Percentiles rank a stretch among this genome's conserved stretches.
Conservation (phyloP, 2,113 vertebrate genomes). For the Hydrolagus affinis region DNA sequence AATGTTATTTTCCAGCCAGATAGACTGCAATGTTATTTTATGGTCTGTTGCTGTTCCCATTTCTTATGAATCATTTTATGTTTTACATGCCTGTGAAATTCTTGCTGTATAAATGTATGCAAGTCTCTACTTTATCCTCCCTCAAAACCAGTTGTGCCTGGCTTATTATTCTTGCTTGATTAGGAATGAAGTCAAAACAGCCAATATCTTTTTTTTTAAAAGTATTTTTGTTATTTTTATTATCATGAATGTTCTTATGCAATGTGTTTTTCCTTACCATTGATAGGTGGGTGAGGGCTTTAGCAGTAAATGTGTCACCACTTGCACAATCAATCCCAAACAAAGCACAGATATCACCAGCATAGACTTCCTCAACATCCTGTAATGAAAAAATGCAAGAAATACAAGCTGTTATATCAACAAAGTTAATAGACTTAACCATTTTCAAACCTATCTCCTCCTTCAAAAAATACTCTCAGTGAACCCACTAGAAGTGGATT, state of each 20-base stretch:
- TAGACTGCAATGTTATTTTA: too few species aligned
- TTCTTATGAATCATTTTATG: too few species aligned
- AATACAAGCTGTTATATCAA: not conserved
- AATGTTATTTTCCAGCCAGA: too few species aligned
- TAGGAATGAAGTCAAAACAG: not conserved
- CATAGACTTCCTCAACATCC: constrained; percentile 82
- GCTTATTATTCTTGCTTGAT: not conserved
- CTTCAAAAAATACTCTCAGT: not conserved
- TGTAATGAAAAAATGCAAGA: constrained; percentile 38
- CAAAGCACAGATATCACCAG: constrained; percentile 88
- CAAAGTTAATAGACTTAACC: not conserved
- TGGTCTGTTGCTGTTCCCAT: too few species aligned
- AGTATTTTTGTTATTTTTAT: not conserved
- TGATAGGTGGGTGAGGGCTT: constrained; percentile 62
- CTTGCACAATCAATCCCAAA: constrained; percentile 95
- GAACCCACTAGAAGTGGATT: not conserved
- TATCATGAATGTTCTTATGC: not conserved
- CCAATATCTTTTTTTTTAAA: too few species aligned
- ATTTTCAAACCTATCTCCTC: not conserved
- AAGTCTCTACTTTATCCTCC: too few species aligned
- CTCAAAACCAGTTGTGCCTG: not conserved
- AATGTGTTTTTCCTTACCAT: constrained; percentile 61
- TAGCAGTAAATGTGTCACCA: constrained; percentile 86
- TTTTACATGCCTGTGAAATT: too few species aligned
- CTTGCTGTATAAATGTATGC: too few species aligned